Conservation (phyloP, 1,140 invertebrate species). For the Procambarus clarkii region DNA sequence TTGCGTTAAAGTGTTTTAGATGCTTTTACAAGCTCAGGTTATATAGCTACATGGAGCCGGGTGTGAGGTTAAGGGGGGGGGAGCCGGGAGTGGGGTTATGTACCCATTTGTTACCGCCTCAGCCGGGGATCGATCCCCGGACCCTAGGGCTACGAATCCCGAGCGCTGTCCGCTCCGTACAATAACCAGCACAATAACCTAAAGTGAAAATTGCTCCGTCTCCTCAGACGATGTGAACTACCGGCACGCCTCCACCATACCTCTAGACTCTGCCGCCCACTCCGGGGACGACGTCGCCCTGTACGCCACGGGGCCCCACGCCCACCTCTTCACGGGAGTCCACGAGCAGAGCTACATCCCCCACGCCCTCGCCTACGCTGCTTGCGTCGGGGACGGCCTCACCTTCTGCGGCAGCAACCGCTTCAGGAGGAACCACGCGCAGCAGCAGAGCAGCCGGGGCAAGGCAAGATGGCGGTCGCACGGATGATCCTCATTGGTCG, state of each 20-base stretch:
- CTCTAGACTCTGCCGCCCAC: constrained; percentile 82
- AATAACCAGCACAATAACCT: too few relatives aligned
- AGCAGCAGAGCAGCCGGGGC: background rate
- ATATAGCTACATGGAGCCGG: too few relatives aligned
- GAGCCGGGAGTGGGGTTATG: background rate
- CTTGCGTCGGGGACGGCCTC: constrained; percentile 80
- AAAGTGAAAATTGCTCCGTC: constrained; percentile 19
- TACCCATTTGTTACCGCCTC: constrained; percentile 76
- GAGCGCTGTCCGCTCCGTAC: background rate
- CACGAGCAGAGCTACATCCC: constrained; percentile 95
- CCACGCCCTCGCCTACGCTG: constrained; percentile 88
- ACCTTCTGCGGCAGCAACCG: constrained; percentile 49
- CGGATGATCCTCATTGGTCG: background rate
- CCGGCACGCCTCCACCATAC: constrained; percentile 83
- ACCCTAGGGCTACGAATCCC: too few relatives aligned
- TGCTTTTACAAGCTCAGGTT: too few relatives aligned
- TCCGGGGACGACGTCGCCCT: constrained; percentile 90
- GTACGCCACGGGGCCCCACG: constrained; percentile 89
- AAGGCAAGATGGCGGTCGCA: background rate
- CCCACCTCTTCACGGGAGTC: constrained; percentile 91
- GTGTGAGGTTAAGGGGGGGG: background rate
- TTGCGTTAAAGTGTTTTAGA: too few relatives aligned
- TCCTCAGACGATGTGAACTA: constrained; percentile 82
- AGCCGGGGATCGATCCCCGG: constrained; percentile 52
- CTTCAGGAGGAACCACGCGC: constrained; percentile 16